These are phyloP conservation scores for Xanthia togata DNA, from an alignment of 2,888 invertebrate species.

Conservation along the genomic window DNA sequence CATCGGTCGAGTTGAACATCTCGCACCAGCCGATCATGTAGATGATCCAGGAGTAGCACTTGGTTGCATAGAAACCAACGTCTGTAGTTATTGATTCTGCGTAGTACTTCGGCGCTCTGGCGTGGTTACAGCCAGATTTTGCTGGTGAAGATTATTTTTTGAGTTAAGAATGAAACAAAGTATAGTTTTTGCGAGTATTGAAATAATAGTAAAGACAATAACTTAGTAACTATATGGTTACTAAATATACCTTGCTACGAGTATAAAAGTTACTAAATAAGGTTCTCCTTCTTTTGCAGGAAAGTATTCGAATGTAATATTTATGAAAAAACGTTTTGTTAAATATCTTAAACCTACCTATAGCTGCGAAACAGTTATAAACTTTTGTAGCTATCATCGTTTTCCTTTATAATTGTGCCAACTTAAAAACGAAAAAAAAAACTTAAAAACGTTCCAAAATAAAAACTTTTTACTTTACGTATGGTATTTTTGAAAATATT, in stretches of 20 bases:
- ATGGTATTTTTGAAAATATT: background rate
- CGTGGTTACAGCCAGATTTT: constrained; percentile 91
- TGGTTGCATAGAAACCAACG: constrained; percentile 90
- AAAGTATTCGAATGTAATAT: background rate
- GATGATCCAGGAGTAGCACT: constrained; percentile 89
- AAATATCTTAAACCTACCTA: background rate
- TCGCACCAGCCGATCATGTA: constrained; percentile 89
- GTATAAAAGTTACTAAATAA: background rate
- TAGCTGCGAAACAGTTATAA: too few relatives aligned
- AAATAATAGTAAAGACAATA: background rate
- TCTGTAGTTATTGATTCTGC: constrained; percentile 90
- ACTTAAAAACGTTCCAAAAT: too few relatives aligned
- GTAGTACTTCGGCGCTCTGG: constrained; percentile 90
- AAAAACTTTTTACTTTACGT: too few relatives aligned
- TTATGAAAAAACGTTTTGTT: too few relatives aligned
- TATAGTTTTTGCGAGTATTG: background rate
- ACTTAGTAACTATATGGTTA: background rate
- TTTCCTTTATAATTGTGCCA: too few relatives aligned
- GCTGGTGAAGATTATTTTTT: constrained; percentile 74
- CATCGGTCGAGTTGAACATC: constrained; percentile 73
- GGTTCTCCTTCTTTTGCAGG: too few relatives aligned
- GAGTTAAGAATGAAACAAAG: background rate
- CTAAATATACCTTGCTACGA: background rate
- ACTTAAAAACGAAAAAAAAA: too few relatives aligned
- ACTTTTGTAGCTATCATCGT: too few relatives aligned